Evolutionary conservation across 2,113 vertebrate species (phyloP).

Genomic region (Megaleporinus macrocephalus): DNA sequence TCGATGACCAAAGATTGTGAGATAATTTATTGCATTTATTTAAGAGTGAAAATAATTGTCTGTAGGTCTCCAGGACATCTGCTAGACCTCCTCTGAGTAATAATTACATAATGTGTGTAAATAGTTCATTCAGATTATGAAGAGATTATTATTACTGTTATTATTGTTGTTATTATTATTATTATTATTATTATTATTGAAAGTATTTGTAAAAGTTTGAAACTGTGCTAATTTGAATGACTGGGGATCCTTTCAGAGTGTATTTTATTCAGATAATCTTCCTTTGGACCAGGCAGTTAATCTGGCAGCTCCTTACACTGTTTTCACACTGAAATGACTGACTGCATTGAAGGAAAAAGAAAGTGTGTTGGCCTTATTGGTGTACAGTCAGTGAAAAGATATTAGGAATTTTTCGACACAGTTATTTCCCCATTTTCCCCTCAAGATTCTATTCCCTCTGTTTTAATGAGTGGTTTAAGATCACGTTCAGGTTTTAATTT

Average conservation of each 20-base stretch:
- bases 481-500: not conserved
- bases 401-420: not conserved
- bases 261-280: constrained; percentile 38
- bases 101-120: constrained; percentile 44
- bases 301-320: constrained; percentile 52
- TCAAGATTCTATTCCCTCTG: not conserved
- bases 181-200: constrained; percentile 20
- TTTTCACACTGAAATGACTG: constrained; percentile 36
- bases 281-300: constrained; percentile 49
- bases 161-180: too few species aligned
- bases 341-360: not conserved
- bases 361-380: not conserved
- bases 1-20: constrained; percentile 14
- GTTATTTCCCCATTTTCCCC: not conserved
- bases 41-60: constrained; percentile 41
- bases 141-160: not conserved
- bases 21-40: constrained; percentile 62
- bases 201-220: constrained; percentile 40
- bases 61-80: constrained; percentile 12
- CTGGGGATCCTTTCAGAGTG: constrained; percentile 8
- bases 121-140: constrained; percentile 42
- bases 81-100: constrained; percentile 32
- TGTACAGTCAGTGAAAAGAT: constrained; percentile 12
- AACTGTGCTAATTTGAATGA: constrained; percentile 12
- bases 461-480: not conserved